phyloP scores from a whole-genome alignment of 2,113 vertebrate species.

The Pimephales promelas region DNA sequence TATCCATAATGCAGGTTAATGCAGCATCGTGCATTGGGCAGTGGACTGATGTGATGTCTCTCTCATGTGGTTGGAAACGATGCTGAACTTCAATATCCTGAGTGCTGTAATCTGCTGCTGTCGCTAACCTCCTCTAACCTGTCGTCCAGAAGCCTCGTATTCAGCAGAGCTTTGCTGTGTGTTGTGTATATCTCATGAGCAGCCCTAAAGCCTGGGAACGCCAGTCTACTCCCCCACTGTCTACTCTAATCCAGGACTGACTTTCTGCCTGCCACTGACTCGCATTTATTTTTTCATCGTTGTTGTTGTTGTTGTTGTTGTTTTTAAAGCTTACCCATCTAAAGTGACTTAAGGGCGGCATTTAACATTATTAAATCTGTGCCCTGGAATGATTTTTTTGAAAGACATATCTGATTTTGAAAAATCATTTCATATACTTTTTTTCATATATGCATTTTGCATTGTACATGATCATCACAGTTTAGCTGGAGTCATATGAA shows the following conservation, averaged over 20 bases:
- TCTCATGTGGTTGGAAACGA: conserved; percentile 45
- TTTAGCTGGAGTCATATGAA: background rate
- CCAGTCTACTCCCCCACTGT: conserved; percentile 30
- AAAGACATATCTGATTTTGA: conserved; percentile 2
- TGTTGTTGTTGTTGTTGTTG: conserved; percentile 18
- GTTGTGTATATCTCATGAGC: conserved; percentile 42
- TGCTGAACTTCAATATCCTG: conserved; percentile 64
- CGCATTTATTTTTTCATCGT: conserved; percentile 34
- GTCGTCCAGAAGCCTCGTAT: background rate
- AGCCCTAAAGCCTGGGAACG: conserved; percentile 44
- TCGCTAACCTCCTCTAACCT: conserved; percentile 46
- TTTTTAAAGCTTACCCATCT: conserved; percentile 58
- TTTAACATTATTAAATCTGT: conserved; percentile 53
- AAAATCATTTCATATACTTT: background rate
- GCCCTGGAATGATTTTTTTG: conserved; percentile 33
- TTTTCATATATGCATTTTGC: background rate
- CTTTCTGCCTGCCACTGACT: conserved; percentile 35
- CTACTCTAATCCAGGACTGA: conserved; percentile 48
- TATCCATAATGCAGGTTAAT: conserved; percentile 27
- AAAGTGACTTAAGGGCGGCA: conserved; percentile 32
- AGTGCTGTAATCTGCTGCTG: conserved; percentile 66
- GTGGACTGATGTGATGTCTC: conserved; percentile 24
- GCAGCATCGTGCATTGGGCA: conserved; percentile 15
- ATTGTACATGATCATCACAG: background rate
- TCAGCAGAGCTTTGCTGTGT: conserved; percentile 48